phyloP scores from a whole-genome alignment of 2,888 invertebrate species.

The Eristalis intricaria region DNA sequence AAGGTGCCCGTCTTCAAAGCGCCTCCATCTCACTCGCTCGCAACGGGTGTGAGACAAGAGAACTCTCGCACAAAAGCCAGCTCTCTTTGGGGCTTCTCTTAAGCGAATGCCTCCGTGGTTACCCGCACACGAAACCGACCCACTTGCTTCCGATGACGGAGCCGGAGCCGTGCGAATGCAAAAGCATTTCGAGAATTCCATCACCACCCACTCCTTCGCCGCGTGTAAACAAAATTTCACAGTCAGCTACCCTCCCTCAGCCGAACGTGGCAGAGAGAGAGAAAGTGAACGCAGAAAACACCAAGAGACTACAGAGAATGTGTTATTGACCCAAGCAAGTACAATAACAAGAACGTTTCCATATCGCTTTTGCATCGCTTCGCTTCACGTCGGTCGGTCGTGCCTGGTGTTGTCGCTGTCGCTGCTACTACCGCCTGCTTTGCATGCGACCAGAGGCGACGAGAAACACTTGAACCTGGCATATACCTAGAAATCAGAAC shows the following conservation, averaged over 20 bases:
- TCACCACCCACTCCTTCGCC: constrained; percentile 26
- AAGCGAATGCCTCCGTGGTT: background rate
- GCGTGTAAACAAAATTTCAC: constrained; percentile 41
- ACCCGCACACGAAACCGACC: background rate
- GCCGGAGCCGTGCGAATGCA: too few species aligned
- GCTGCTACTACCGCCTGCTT: background rate
- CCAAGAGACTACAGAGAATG: constrained; percentile 19
- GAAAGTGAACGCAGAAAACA: background rate
- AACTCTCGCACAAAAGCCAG: background rate
- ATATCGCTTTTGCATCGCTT: background rate
- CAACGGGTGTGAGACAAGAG: background rate
- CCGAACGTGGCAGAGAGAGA: background rate
- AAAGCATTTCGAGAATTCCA: constrained; percentile 31
- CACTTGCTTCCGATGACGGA: background rate
- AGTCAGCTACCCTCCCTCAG: background rate
- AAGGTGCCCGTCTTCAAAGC: background rate
- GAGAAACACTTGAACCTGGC: constrained; percentile 4
- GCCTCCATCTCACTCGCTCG: background rate
- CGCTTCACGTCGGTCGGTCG: background rate
- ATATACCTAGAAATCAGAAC: background rate
- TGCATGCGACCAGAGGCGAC: background rate
- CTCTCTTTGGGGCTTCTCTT: background rate
- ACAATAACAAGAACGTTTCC: constrained; percentile 16
- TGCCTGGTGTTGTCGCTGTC: too few species aligned
- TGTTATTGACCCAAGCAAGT: constrained; percentile 56